phyloP scores from a whole-genome alignment of 2,888 invertebrate genomes.

The Bursaphelenchus okinawaensis region DNA sequence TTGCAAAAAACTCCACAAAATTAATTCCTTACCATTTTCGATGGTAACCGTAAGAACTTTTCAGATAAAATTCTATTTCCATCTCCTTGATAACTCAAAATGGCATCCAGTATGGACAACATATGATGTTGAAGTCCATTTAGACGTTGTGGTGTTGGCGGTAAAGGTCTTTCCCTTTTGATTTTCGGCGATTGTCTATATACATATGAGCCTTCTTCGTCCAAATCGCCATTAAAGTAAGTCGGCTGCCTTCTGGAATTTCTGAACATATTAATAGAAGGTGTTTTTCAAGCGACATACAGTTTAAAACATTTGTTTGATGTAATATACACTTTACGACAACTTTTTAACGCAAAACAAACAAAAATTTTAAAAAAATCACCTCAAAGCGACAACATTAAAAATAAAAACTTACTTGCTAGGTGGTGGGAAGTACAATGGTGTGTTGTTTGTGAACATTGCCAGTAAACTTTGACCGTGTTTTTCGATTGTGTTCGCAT shows the following conservation, averaged over 20 bases:
- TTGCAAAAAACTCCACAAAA: neutral
- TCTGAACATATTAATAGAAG: slow-evolving; percentile 3
- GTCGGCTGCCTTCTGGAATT: slow-evolving; percentile 4
- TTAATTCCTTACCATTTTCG: slow-evolving; percentile 63
- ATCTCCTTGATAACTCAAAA: slow-evolving; percentile 67
- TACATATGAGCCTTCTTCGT: neutral
- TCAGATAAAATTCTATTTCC: slow-evolving; percentile 80
- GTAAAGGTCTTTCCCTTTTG: neutral
- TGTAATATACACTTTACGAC: no score
- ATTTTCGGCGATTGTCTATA: neutral
- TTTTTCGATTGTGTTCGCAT: slow-evolving; percentile 78
- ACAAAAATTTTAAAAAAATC: neutral
- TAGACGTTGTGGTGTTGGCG: neutral
- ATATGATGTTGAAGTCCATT: neutral
- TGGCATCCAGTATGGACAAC: slow-evolving; percentile 1
- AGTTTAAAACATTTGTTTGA: no score
- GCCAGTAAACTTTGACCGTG: slow-evolving; percentile 59
- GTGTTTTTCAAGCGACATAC: neutral
- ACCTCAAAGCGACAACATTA: neutral
- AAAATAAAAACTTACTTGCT: slow-evolving; percentile 11
- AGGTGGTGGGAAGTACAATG: slow-evolving; percentile 16
- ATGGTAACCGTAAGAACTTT: slow-evolving; percentile 89
- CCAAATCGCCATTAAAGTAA: neutral
- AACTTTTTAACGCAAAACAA: no score
- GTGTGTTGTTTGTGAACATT: slow-evolving; percentile 19